These are phyloP conservation scores for Malacosoma neustria DNA, from an alignment of 2,888 invertebrate species.

Conservation along the genomic window DNA sequence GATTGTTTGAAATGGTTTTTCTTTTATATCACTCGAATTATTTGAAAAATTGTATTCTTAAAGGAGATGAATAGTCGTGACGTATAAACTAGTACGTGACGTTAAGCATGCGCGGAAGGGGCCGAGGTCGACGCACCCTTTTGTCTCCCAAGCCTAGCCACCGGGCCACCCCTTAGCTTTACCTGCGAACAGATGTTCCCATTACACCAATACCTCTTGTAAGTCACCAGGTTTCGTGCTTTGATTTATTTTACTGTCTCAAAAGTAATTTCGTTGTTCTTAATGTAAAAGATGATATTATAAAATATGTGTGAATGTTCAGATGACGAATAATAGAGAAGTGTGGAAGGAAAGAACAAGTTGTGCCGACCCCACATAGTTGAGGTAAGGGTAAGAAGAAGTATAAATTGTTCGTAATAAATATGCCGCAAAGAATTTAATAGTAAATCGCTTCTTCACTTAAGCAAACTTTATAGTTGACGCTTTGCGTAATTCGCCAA, in stretches of 20 bases:
- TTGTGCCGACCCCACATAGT: no score
- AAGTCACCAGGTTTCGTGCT: no score
- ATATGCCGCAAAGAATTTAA: slow-evolving; percentile 5
- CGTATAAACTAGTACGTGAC: slow-evolving; percentile 33
- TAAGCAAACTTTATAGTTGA: slow-evolving; percentile 23
- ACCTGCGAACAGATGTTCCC: slow-evolving; percentile 60
- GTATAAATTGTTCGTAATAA: not conserved
- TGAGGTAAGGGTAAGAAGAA: no score
- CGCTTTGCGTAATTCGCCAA: slow-evolving; percentile 27
- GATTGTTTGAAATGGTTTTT: no score
- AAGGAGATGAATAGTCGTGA: not conserved
- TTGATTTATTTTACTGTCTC: slow-evolving; percentile 3
- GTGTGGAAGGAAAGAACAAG: no score
- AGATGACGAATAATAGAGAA: no score
- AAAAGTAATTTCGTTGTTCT: not conserved
- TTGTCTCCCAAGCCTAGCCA: slow-evolving; percentile 51
- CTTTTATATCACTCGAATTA: no score
- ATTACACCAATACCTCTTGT: slow-evolving; percentile 34
- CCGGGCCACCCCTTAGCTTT: slow-evolving; percentile 55
- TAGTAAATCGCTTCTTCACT: slow-evolving; percentile 23
- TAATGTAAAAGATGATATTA: not conserved
- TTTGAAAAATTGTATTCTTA: no score
- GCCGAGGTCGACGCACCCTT: slow-evolving; percentile 65
- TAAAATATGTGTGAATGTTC: not conserved
- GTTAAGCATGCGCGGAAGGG: slow-evolving; percentile 44